These are phyloP conservation scores for Holacanthus passer DNA, from an alignment of 2,113 vertebrate species.

Conservation along the genomic window DNA sequence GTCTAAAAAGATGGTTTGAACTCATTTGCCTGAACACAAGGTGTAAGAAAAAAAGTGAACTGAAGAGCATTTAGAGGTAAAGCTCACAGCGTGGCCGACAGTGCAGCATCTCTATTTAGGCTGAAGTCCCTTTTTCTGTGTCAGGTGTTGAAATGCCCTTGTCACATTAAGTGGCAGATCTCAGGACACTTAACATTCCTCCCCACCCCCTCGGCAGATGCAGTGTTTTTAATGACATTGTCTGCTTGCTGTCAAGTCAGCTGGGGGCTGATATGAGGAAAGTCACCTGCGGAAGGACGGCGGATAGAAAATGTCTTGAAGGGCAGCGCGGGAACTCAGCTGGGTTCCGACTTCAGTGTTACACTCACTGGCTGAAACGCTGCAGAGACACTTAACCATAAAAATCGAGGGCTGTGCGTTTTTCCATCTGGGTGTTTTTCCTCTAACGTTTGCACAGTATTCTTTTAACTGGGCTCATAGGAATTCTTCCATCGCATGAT, in stretches of 20 bases:
- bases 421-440: neutral
- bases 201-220: constrained; percentile 66
- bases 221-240: constrained; percentile 75
- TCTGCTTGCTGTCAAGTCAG: constrained; percentile 75
- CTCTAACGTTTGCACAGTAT: neutral
- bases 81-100: constrained; percentile 48
- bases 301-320: constrained; percentile 52
- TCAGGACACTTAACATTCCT: constrained; percentile 72
- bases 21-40: constrained; percentile 29
- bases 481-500: constrained; percentile 34
- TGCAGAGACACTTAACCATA: neutral
- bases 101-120: constrained; percentile 42
- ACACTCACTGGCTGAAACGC: neutral
- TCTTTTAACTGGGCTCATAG: constrained; percentile 35
- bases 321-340: constrained; percentile 47
- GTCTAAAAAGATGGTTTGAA: constrained; percentile 13
- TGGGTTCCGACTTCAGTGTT: constrained; percentile 9
- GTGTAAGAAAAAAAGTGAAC: constrained; percentile 17
- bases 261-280: constrained; percentile 65
- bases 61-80: constrained; percentile 66
- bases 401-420: neutral
- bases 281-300: constrained; percentile 72
- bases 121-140: constrained; percentile 47
- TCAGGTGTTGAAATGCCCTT: constrained; percentile 75
- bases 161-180: constrained; percentile 75